Percentiles rank a stretch among this genome's conserved stretches.
Evolutionary conservation across 1,140 invertebrate genomes (phyloP).

Genomic region (Samia ricini): DNA sequence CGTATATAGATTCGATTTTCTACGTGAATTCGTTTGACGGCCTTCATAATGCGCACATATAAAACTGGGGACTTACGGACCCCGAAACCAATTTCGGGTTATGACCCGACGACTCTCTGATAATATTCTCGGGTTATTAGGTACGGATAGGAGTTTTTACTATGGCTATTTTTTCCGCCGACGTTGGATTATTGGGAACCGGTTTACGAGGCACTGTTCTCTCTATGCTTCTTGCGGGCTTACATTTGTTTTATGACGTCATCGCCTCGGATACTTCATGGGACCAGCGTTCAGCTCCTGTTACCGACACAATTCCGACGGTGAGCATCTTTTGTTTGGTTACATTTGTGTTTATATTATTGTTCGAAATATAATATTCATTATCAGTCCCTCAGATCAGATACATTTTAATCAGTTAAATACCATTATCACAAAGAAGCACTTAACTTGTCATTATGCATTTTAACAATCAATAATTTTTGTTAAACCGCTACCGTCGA

Average conservation of each 20-base stretch:
- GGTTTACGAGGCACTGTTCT: slow-evolving; percentile 59
- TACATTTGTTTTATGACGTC: slow-evolving; percentile 60
- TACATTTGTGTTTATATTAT: not conserved
- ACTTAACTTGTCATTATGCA: no score
- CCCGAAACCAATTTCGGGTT: slow-evolving; percentile 77
- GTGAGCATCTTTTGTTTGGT: not conserved
- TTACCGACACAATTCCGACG: not conserved
- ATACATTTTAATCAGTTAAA: no score
- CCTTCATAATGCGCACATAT: slow-evolving; percentile 77
- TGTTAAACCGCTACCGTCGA: no score
- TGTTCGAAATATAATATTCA: no score
- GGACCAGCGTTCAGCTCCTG: not conserved
- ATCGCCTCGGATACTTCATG: slow-evolving; percentile 23
- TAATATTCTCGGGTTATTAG: slow-evolving; percentile 72
- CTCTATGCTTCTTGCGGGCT: slow-evolving; percentile 38
- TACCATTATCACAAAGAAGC: no score
- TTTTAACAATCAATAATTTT: no score
- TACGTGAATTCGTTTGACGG: slow-evolving; percentile 78
- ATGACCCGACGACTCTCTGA: slow-evolving; percentile 75
- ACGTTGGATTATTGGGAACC: slow-evolving; percentile 66
- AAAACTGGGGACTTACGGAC: slow-evolving; percentile 77
- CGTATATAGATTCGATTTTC: slow-evolving; percentile 78
- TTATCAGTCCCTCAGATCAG: no score
- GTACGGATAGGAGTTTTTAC: slow-evolving; percentile 71
- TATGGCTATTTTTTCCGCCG: slow-evolving; percentile 62